Percentiles rank a stretch among this genome's conserved stretches.
These are phyloP conservation scores for Sceloporus tristichus DNA, from an alignment of 2,113 vertebrate genomes.

Conservation along the genomic window DNA sequence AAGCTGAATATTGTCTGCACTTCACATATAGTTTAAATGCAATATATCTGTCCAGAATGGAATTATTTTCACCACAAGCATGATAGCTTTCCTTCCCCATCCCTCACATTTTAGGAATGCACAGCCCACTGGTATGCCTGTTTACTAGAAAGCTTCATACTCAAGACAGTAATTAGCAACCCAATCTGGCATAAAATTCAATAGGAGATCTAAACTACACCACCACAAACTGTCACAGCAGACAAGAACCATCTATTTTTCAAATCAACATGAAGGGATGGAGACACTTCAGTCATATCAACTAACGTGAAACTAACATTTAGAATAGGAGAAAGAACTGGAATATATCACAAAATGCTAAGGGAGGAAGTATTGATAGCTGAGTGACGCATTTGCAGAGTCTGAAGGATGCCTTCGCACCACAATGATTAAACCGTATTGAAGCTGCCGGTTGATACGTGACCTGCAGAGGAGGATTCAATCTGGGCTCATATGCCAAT, in stretches of 20 bases:
- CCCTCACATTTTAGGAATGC: slow-evolving; percentile 60
- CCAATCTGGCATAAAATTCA: slow-evolving; percentile 62
- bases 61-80: slow-evolving; percentile 59
- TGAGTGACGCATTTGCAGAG: slow-evolving; percentile 38
- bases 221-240: slow-evolving; percentile 68
- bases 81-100: slow-evolving; percentile 47
- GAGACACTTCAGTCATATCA: slow-evolving; percentile 47
- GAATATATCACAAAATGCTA: slow-evolving; percentile 37
- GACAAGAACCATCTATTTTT: slow-evolving; percentile 63
- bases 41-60: slow-evolving; percentile 49
- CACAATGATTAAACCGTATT: slow-evolving; percentile 50
- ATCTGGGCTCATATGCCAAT: slow-evolving; percentile 43
- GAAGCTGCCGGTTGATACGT: slow-evolving; percentile 39
- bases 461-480: slow-evolving; percentile 43
- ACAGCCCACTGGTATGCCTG: slow-evolving; percentile 36
- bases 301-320: slow-evolving; percentile 52
- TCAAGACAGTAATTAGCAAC: slow-evolving; percentile 66
- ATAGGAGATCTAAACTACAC: slow-evolving; percentile 63
- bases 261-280: slow-evolving; percentile 57
- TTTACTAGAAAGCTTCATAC: slow-evolving; percentile 68
- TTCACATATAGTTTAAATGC: slow-evolving; percentile 43
- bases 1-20: slow-evolving; percentile 31
- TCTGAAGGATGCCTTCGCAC: slow-evolving; percentile 20
- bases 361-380: slow-evolving; percentile 29
- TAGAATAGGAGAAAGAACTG: slow-evolving; percentile 14